Conservation (phyloP, 2,113 vertebrate species). For the Origma solitaria region DNA sequence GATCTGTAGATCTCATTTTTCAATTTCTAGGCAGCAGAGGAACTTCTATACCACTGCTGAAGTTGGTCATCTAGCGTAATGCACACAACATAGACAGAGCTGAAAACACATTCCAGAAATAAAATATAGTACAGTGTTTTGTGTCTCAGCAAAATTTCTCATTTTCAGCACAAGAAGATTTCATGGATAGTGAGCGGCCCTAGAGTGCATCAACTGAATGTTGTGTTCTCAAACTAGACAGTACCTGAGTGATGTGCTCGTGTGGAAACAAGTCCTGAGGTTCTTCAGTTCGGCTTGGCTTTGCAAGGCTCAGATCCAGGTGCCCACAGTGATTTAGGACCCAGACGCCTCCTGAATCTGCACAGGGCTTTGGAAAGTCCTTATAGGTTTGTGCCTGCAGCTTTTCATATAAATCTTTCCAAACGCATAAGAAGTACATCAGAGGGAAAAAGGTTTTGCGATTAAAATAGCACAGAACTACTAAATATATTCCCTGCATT, state of each 20-base stretch:
- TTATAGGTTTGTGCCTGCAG: not conserved
- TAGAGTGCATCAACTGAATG: not conserved
- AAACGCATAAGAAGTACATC: not conserved
- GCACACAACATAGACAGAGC: not conserved
- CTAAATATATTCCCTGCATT: conserved; percentile 1
- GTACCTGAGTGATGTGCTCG: not conserved
- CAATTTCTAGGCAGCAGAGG: not conserved
- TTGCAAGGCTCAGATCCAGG: not conserved
- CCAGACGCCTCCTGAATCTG: not conserved
- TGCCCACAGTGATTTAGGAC: not conserved
- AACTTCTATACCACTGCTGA: not conserved
- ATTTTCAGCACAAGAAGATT: not conserved
- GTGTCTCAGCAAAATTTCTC: not conserved
- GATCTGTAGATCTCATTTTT: conserved; percentile 19
- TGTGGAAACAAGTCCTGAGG: not conserved
- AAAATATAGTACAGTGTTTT: not conserved
- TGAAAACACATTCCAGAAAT: not conserved
- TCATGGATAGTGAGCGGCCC: not conserved
- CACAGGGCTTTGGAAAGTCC: not conserved
- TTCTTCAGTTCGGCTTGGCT: not conserved
- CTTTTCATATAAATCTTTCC: not conserved
- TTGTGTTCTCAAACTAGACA: not conserved
- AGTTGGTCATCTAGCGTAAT: not conserved
- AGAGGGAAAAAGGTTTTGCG: not conserved
- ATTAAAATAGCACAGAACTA: conserved; percentile 28